These are phyloP conservation scores for Podarcis raffonei DNA, from an alignment of 2,113 vertebrate genomes.

Conservation along the genomic window DNA sequence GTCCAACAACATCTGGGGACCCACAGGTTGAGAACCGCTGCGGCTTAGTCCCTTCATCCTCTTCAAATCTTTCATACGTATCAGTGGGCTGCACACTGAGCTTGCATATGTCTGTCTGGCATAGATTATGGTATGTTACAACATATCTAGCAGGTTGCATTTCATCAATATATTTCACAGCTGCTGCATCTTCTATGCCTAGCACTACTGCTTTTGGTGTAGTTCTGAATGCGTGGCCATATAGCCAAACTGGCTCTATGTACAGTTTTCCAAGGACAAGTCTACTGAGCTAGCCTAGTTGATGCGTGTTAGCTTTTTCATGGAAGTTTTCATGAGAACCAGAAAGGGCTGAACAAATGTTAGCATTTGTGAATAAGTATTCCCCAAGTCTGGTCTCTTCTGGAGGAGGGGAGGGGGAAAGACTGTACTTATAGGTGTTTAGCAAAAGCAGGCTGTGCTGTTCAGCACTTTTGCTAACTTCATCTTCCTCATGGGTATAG, in stretches of 20 bases:
- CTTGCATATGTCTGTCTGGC: not conserved
- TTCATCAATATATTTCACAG: not conserved
- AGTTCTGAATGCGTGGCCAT: not conserved
- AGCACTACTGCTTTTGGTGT: not conserved
- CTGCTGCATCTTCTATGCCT: not conserved
- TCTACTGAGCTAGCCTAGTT: not conserved
- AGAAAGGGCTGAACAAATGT: not conserved
- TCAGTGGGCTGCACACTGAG: not conserved
- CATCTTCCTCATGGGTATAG: slow-evolving; percentile 1
- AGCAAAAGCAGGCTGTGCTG: slow-evolving; percentile 6
- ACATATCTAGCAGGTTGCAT: not conserved
- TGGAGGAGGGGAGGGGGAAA: too few relatives aligned
- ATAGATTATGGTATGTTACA: not conserved
- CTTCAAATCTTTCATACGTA: not conserved
- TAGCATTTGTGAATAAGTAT: not conserved
- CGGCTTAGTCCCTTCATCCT: not conserved
- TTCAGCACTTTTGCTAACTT: not conserved
- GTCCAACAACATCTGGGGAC: too few relatives aligned
- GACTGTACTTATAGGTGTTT: not conserved
- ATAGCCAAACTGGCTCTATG: not conserved
- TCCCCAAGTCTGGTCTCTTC: not conserved
- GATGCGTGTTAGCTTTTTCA: not conserved
- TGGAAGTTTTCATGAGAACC: not conserved
- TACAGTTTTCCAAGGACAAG: not conserved
- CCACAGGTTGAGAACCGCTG: too few relatives aligned